phyloP scores from a whole-genome alignment of 2,888 invertebrate genomes.

The Drosophila anceps region DNA sequence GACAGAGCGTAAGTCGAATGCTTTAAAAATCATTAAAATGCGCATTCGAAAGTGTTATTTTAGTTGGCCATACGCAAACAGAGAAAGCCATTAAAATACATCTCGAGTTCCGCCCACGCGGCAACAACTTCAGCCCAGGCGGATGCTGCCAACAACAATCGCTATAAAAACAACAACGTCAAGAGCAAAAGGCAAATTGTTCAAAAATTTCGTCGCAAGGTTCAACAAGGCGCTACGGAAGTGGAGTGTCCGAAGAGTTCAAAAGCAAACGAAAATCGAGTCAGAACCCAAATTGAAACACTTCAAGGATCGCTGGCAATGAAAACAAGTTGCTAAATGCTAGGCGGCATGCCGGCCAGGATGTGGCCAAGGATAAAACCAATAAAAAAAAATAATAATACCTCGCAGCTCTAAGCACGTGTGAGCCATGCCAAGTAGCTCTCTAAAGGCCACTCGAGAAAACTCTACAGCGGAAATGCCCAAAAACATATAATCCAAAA shows the following conservation, averaged over 20 bases:
- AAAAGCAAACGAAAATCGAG: constrained; percentile 19
- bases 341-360: constrained; percentile 34
- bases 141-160: constrained; percentile 49
- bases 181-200: constrained; percentile 19
- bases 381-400: constrained; percentile 42
- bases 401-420: constrained; percentile 49
- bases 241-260: constrained; percentile 44
- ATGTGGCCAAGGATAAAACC: constrained; percentile 50
- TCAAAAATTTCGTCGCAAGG: constrained; percentile 21
- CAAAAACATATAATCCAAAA: constrained; percentile 49
- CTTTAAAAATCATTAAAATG: constrained; percentile 65
- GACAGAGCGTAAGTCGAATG: constrained; percentile 39
- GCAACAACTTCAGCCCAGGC: constrained; percentile 31
- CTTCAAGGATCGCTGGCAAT: constrained; percentile 44
- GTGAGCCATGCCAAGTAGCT: constrained; percentile 59
- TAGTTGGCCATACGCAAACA: constrained; percentile 59
- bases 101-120: constrained; percentile 70
- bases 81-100: constrained; percentile 53
- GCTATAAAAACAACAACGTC: constrained; percentile 52
- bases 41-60: constrained; percentile 68
- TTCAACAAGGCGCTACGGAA: constrained; percentile 47
- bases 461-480: constrained; percentile 75
- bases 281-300: not conserved
- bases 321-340: constrained; percentile 63
- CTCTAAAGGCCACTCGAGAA: constrained; percentile 50